Evolutionary conservation across 1,140 invertebrate species (phyloP), one percentile per base, ranked within the genome.

Genomic region (Drosophila mauritiana): DNA sequence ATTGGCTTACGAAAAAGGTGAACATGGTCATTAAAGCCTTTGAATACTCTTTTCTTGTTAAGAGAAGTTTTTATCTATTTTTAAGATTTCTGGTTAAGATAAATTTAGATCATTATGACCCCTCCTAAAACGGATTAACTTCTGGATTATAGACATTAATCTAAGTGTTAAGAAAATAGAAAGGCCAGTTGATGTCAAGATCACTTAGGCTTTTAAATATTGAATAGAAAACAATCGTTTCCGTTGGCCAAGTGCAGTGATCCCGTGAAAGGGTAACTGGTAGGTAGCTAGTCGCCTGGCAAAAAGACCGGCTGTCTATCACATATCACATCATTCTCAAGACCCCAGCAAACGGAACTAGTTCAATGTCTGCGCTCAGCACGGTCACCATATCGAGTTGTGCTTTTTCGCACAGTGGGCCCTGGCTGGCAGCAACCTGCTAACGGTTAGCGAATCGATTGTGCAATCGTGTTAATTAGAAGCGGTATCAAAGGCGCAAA

Each of bases 331-430:
- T 22, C 12, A 37, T 40, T 46, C 12, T 25, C 31, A 10, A 57
- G 48, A 55, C 53, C 45, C 31, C 67, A 73, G 40, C 63, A 83
- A 83, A 64, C 75, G 62, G 80, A 85, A 84, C 80, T 85, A 80
- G 80, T 84, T 84, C 80, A 84, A 85, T 84, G 76, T 53, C 68
- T 62, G 43, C 20, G 36, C 37, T 58, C 68, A 57, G 68, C 64
- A 70, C 64, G 65, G 65, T 58, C 72, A 61, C 40, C 45, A 37
- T 51, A 48, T 51, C 27, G 53, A 36, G 25, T 59, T 51, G 31
- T 45, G 45, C 17, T 17, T 40, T 40, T 64, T 37, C 20, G 46
- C 46, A 76, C 72, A 76, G 73, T 76, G 37, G 0, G 13, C 37
- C 17, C 61, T 2, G 17, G 31, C 31, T 63, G 63, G 11, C 11